Conservation (phyloP, 2,888 invertebrate genomes). For the Limnephilus rhombicus region DNA sequence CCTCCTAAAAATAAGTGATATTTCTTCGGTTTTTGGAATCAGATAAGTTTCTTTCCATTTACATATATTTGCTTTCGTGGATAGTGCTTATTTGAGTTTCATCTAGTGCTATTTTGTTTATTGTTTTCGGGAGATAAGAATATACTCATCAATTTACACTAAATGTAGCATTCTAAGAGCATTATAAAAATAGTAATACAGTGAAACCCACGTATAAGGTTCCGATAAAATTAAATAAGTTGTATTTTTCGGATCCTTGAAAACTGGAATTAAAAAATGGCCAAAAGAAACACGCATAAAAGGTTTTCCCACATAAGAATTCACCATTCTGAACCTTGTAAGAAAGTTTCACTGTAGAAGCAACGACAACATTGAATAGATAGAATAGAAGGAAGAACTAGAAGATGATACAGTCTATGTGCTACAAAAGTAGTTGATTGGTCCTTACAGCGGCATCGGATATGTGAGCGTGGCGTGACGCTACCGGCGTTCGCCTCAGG, state of each 20-base stretch:
- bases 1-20: too few relatives aligned
- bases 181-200: neutral
- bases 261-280: too few relatives aligned
- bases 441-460: constrained; percentile 54
- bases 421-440: constrained; percentile 27
- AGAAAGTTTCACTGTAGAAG: neutral
- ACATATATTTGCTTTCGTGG: too few relatives aligned
- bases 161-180: neutral
- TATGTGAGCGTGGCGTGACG: neutral
- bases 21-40: too few relatives aligned
- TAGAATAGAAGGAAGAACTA: neutral
- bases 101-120: too few relatives aligned
- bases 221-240: neutral
- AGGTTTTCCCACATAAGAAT: neutral
- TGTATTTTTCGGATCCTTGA: neutral
- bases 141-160: neutral
- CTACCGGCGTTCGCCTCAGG: constrained; percentile 68
- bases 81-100: too few relatives aligned
- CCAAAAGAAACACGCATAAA: neutral
- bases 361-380: neutral
- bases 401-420: constrained; percentile 17
- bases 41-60: too few relatives aligned
- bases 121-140: too few relatives aligned
- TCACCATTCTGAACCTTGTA: neutral
- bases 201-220: neutral